Evolutionary conservation across 2,797 vertebrate genomes (phyloP), one percentile per base, ranked within the genome.

Genomic region (Rallus crepitans): DNA sequence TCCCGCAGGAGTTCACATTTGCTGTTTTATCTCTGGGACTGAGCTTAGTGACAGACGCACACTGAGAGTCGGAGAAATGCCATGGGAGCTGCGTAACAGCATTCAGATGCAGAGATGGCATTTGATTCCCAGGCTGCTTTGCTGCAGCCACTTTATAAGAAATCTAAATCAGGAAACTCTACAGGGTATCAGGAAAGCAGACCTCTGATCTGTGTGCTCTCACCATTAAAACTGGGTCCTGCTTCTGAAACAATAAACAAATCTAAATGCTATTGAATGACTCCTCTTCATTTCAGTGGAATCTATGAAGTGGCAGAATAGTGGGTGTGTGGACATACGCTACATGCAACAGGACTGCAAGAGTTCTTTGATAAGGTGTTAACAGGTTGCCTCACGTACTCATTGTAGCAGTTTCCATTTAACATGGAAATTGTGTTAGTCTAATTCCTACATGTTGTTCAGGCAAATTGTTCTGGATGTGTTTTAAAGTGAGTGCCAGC

Each of bases 81-180:
- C 98, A 98, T 83, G 97, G 97, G 98, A 97, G 72, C 94, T 90
- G 86, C 97, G 97, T 94, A 96, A 70, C 88, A 64, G 97, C 93
- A 95, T 97, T 96, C 96, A 97, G 95, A 98, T 96, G 96, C 94
- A 79, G 97, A 95, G 94, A 91, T 98, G 97, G 96, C 97, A 98
- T 98, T 98, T 98, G 95, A 96, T 96, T 97, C 75, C 81, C 63
- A 94, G 88, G 75, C 63, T 94, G 78, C 94, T 82, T 77, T 75
- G 77, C 93, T 77, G 87, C 84, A 75, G 96, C 79, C 0, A n/a
- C 91, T 91, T 89, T 93, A 79, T 90, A 94, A 96, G 83, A 79
- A 95, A 96, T 88, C 95, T 95, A 96, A 97, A 96, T 97, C 94
- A 61, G 91, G 82, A 89, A 89, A 94, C 70, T 89, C 81, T 72